Evolutionary conservation across 2,888 invertebrate species (phyloP).

Genomic region (Tromatobia lineatoria): DNA sequence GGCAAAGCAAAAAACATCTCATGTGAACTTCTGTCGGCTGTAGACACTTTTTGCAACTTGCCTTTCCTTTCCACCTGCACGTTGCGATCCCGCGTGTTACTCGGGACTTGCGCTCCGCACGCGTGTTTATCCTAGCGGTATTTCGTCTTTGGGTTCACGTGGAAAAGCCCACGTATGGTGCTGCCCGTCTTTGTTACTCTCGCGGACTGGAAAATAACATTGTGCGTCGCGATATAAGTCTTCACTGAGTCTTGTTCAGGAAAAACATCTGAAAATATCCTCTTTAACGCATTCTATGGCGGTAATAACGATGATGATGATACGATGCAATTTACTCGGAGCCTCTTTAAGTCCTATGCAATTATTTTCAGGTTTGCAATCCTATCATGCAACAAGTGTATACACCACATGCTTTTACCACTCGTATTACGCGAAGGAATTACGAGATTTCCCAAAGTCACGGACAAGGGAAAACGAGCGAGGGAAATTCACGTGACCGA

Average conservation of each 20-base stretch:
- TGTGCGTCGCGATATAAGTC: not conserved
- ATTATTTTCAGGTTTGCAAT: constrained; percentile 19
- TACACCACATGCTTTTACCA: constrained; percentile 33
- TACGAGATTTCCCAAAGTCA: constrained; percentile 65
- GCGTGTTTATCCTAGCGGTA: constrained; percentile 68
- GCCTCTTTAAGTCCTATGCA: constrained; percentile 25
- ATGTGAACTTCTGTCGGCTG: constrained; percentile 17
- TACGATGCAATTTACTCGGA: constrained; percentile 35
- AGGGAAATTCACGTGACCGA: constrained; percentile 58
- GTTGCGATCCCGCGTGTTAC: constrained; percentile 29
- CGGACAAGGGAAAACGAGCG: constrained; percentile 62
- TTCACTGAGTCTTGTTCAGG: not conserved
- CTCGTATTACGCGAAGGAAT: constrained; percentile 41
- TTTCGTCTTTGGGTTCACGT: constrained; percentile 66
- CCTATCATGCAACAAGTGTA: constrained; percentile 4
- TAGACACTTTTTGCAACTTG: not conserved
- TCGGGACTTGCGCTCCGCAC: constrained; percentile 41
- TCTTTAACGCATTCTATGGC: constrained; percentile 22
- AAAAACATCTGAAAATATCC: constrained; percentile 28
- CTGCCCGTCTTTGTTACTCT: constrained; percentile 19
- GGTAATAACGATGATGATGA: constrained; percentile 33
- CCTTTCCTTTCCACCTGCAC: constrained; percentile 58
- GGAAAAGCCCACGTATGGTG: constrained; percentile 49
- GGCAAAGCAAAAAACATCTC: not conserved
- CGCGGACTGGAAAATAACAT: constrained; percentile 38